A percentile compares a stretch with the other conserved stretches of the same genome.
These are phyloP conservation scores for Drosophila rubida DNA, from an alignment of 2,888 invertebrate species.

Conservation along the genomic window DNA sequence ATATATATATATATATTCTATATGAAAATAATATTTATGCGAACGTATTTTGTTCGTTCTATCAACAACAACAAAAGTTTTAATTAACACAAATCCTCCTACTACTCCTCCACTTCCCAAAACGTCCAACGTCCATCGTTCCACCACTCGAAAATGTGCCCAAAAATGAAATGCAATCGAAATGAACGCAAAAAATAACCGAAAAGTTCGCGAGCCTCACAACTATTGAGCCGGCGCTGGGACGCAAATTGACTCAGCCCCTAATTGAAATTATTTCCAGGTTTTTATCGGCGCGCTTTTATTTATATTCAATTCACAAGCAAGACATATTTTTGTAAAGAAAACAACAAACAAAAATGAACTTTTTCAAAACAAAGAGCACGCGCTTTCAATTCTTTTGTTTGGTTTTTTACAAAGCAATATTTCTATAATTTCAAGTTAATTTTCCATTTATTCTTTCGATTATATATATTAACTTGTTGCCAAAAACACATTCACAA, in stretches of 20 bases:
- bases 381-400: conserved; percentile 64
- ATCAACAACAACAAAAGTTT: conserved; percentile 45
- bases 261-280: conserved; percentile 96
- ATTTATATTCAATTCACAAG: conserved; percentile 45
- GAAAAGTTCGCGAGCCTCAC: conserved; percentile 94
- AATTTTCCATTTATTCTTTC: conserved; percentile 2
- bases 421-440: conserved; percentile 20
- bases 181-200: conserved; percentile 8
- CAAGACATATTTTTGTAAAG: conserved; percentile 31
- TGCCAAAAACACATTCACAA: conserved; percentile 20
- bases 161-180: conserved; percentile 24
- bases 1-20: not conserved
- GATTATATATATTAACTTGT: not conserved
- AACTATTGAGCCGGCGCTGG: conserved; percentile 93
- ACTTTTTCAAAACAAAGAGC: conserved; percentile 38
- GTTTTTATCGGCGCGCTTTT: conserved; percentile 87
- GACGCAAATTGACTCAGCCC: conserved; percentile 94
- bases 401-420: conserved; percentile 13
- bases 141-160: conserved; percentile 41
- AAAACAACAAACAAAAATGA: conserved; percentile 24
- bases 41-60: conserved; percentile 40
- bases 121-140: conserved; percentile 2
- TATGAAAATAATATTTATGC: conserved; percentile 33
- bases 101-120: conserved; percentile 69
- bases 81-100: conserved; percentile 68